Conservation (phyloP, 2,797 vertebrate species). For the Pampus argenteus region DNA sequence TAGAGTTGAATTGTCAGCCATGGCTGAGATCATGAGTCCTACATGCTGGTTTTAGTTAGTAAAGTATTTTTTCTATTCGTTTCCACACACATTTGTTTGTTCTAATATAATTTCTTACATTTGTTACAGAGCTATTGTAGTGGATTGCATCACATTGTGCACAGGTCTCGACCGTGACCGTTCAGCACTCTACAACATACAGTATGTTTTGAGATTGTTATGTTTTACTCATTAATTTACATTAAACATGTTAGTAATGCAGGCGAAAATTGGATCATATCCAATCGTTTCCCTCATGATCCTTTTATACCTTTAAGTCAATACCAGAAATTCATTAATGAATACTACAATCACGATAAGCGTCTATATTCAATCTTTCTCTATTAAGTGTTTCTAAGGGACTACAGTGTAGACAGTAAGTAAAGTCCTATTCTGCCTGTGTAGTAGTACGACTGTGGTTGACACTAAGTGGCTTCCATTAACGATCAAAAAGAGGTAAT, state of each 20-base stretch:
- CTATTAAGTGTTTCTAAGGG: slow-evolving; percentile 32
- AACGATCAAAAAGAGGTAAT: slow-evolving; percentile 82
- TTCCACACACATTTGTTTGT: neutral
- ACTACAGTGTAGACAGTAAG: slow-evolving; percentile 43
- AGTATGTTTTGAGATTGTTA: neutral
- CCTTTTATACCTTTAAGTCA: neutral
- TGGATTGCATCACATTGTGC: neutral
- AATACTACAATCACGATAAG: neutral
- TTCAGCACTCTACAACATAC: neutral
- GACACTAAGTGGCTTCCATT: slow-evolving; percentile 77
- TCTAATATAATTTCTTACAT: neutral
- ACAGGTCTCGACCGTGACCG: neutral
- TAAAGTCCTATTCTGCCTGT: slow-evolving; percentile 45
- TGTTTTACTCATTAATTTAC: neutral
- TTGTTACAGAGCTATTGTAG: neutral
- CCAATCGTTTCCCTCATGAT: neutral
- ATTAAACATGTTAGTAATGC: neutral
- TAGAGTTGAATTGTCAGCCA: neutral
- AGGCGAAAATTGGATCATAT: slow-evolving; percentile 11
- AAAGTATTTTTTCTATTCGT: neutral
- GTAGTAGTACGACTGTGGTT: slow-evolving; percentile 54
- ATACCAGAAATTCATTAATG: neutral
- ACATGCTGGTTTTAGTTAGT: neutral
- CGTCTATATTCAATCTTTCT: slow-evolving; percentile 34
- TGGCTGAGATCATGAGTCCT: neutral